Evolutionary conservation across 1,140 invertebrate genomes (phyloP).

Genomic region (Dendroctonus ponderosae): DNA sequence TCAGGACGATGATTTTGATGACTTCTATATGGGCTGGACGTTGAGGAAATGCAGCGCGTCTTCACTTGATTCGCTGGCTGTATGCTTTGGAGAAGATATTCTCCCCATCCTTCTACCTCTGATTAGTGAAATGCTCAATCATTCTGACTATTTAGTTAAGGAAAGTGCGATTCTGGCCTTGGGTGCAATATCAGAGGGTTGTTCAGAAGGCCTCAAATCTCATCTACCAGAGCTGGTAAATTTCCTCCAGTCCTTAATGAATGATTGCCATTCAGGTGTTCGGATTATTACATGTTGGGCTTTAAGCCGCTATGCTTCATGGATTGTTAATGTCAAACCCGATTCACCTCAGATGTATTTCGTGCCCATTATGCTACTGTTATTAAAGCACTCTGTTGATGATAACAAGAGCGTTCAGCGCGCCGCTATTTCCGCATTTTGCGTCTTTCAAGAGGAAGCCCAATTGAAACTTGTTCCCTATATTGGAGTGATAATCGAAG

Average conservation of each 20-base stretch:
- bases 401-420: slow-evolving; percentile 98
- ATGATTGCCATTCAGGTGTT: slow-evolving; percentile 93
- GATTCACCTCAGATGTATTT: slow-evolving; percentile 86
- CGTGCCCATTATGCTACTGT: slow-evolving; percentile 91
- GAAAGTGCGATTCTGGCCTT: slow-evolving; percentile 78
- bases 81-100: slow-evolving; percentile 93
- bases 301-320: slow-evolving; percentile 93
- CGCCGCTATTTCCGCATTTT: slow-evolving; percentile 98
- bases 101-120: slow-evolving; percentile 91
- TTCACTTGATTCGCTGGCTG: slow-evolving; percentile 93
- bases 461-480: slow-evolving; percentile 97
- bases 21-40: slow-evolving; percentile 96
- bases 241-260: slow-evolving; percentile 87
- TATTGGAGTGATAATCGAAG: slow-evolving; percentile 92
- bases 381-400: slow-evolving; percentile 94
- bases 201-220: slow-evolving; percentile 93
- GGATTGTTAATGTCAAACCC: slow-evolving; percentile 82
- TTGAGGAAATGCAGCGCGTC: slow-evolving; percentile 97
- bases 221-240: slow-evolving; percentile 94
- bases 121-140: slow-evolving; percentile 92
- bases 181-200: slow-evolving; percentile 98
- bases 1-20: slow-evolving; percentile 79
- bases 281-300: slow-evolving; percentile 99
- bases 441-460: slow-evolving; percentile 97
- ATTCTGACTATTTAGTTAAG: slow-evolving; percentile 93